A percentile compares a stretch with the other conserved stretches of the same genome.
These are phyloP conservation scores for Poecilia latipinna DNA, from an alignment of 2,113 vertebrate species.

Conservation along the genomic window DNA sequence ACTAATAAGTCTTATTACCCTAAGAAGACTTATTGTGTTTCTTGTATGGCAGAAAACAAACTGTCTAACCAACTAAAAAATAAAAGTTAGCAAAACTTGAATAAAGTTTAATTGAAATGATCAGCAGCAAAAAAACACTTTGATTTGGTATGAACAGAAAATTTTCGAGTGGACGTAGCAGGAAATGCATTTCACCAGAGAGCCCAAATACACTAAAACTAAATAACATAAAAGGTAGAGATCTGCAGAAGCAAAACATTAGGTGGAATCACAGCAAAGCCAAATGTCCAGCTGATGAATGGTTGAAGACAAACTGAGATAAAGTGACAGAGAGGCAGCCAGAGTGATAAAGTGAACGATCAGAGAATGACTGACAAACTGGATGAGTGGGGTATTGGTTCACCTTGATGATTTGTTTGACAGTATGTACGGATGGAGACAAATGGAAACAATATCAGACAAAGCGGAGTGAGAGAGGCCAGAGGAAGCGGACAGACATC, in stretches of 20 bases:
- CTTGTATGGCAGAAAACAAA: too few species aligned
- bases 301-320: slow-evolving; percentile 45
- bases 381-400: slow-evolving; percentile 61
- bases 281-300: slow-evolving; percentile 30
- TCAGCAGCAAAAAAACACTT: too few species aligned
- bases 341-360: slow-evolving; percentile 58
- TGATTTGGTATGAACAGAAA: too few species aligned
- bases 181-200: background rate
- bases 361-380: slow-evolving; percentile 56
- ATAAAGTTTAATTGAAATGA: too few species aligned
- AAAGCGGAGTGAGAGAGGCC: slow-evolving; percentile 17
- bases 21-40: too few species aligned
- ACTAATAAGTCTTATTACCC: too few species aligned
- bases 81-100: too few species aligned
- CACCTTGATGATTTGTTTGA: slow-evolving; percentile 48
- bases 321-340: slow-evolving; percentile 60
- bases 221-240: slow-evolving; percentile 1
- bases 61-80: too few species aligned
- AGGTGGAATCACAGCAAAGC: slow-evolving; percentile 23
- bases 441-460: slow-evolving; percentile 46
- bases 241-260: slow-evolving; percentile 14
- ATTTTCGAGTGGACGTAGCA: background rate
- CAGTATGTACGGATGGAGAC: slow-evolving; percentile 57
- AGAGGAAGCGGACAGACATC: slow-evolving; percentile 22
- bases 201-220: background rate